Base-by-base conservation (phyloP, 2,888 invertebrate genomes). In the Mellilla xanthometata region DNA sequence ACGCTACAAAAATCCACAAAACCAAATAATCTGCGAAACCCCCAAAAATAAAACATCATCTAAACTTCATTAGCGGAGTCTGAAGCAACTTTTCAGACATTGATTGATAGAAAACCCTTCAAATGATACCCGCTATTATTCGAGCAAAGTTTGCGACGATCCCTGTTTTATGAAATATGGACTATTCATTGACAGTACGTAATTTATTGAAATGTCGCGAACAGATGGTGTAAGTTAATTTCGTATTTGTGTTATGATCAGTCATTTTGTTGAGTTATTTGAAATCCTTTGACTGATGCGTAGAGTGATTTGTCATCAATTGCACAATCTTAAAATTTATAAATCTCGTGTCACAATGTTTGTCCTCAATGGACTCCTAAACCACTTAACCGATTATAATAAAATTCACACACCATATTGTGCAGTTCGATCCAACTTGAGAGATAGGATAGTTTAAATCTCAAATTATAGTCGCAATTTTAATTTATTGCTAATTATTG, bases 81-180 rank as follows among this genome's bases (percentile, higher is more conserved):
- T 55, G 48, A 58, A 58, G 47, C 36, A 53, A 56, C 53, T 56
- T 55, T 58, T 36, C 30, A 43, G 71, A 71, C 72, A 58, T 65
- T 72, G 72, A 72, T 72, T 60, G 72, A 72, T 72, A 64, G 70
- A 57, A 64, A 56, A 51, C 34, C 30, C 46, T 43, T 29, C 23
- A 28, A 57, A 52, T 54, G 57, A 56, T 50, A 57, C 50, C 40
- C 35, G 35, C 43, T 45, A 46, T 46, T 52, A 52, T 52, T 48
- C n/a, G n/a, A 43, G 38, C 42, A 40, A 74, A 74, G 63, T 68
- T 62, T 53, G 64, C 15, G 35, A 26, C 56, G 67, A 78, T 68
- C 63, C 74, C 77, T 81, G 81, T 83, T 84, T 81, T 81, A 81
- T 85, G 85, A 85, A 84, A 76, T 85, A 84, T 84, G 76, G 73